phyloP scores from a whole-genome alignment of 2,113 vertebrate species.

The Eclectus roratus region DNA sequence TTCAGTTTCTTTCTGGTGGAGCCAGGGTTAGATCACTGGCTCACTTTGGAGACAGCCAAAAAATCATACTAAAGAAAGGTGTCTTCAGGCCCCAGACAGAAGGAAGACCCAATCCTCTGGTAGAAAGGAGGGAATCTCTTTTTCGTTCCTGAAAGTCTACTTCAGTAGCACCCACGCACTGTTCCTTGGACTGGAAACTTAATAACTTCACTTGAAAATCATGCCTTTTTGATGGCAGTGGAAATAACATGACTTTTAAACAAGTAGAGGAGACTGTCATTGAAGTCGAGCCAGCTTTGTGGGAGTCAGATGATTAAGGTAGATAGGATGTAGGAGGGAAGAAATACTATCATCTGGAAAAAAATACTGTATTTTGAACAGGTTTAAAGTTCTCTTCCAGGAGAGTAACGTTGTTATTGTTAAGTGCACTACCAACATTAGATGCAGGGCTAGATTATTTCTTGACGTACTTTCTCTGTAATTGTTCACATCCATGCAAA shows the following conservation, averaged over 20 bases:
- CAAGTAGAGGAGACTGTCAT: conserved; percentile 59
- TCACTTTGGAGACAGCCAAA: neutral
- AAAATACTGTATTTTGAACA: conserved; percentile 58
- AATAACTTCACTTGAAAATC: conserved; percentile 63
- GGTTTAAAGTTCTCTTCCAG: conserved; percentile 51
- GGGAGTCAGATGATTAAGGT: conserved; percentile 66
- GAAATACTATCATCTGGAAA: conserved; percentile 66
- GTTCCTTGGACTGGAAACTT: conserved; percentile 59
- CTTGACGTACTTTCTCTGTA: neutral
- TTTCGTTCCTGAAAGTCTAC: neutral
- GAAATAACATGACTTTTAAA: conserved; percentile 67
- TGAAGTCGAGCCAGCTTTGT: conserved; percentile 63
- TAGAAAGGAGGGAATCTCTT: conserved; percentile 18
- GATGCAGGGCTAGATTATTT: conserved; percentile 38
- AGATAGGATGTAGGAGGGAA: conserved; percentile 61
- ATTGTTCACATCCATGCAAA: conserved; percentile 33
- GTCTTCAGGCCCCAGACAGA: neutral
- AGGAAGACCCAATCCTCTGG: neutral
- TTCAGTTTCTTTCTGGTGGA: neutral
- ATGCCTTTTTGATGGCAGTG: conserved; percentile 59
- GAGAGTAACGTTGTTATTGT: conserved; percentile 35
- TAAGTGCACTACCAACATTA: conserved; percentile 49
- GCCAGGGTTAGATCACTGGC: neutral
- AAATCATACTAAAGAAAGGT: neutral
- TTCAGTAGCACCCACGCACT: conserved; percentile 31